phyloP scores from a whole-genome alignment of 2,888 invertebrate genomes.

The Patella ulyssiponensis region DNA sequence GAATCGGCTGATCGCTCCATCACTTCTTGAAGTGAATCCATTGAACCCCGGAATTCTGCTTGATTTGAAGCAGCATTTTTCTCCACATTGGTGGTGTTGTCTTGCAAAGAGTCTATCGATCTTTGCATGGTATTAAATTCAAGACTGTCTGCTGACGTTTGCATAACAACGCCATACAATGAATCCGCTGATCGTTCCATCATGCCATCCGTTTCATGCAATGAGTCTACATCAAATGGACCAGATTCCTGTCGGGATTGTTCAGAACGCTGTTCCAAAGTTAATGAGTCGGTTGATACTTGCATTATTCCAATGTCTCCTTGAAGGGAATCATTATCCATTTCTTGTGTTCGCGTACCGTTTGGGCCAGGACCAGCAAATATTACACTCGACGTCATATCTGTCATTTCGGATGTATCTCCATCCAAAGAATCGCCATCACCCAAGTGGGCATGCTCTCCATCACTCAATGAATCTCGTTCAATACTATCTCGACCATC shows the following conservation, averaged over 20 bases:
- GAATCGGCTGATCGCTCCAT: constrained; percentile 62
- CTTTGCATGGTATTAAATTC: constrained; percentile 57
- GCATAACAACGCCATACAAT: constrained; percentile 43
- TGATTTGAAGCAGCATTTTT: neutral
- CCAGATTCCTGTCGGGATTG: constrained; percentile 42
- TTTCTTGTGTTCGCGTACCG: constrained; percentile 40
- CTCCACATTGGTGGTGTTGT: neutral
- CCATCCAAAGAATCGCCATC: constrained; percentile 64
- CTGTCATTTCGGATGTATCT: constrained; percentile 61
- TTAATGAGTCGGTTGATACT: constrained; percentile 61
- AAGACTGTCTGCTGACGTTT: constrained; percentile 57
- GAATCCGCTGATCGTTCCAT: constrained; percentile 47
- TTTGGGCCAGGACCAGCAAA: constrained; percentile 39
- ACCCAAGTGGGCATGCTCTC: constrained; percentile 50
- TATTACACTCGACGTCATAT: constrained; percentile 63
- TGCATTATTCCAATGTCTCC: constrained; percentile 57
- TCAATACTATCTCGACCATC: constrained; percentile 61
- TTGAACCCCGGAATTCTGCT: neutral
- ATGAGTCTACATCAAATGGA: constrained; percentile 45
- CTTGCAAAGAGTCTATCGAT: constrained; percentile 55
- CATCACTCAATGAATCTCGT: constrained; percentile 61
- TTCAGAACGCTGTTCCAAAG: constrained; percentile 37
- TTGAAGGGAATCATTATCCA: constrained; percentile 60
- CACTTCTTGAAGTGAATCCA: constrained; percentile 53
- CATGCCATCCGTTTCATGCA: constrained; percentile 40